Conservation (phyloP, 2,113 vertebrate genomes). For the Hypocryptadius cinnamomeus region DNA sequence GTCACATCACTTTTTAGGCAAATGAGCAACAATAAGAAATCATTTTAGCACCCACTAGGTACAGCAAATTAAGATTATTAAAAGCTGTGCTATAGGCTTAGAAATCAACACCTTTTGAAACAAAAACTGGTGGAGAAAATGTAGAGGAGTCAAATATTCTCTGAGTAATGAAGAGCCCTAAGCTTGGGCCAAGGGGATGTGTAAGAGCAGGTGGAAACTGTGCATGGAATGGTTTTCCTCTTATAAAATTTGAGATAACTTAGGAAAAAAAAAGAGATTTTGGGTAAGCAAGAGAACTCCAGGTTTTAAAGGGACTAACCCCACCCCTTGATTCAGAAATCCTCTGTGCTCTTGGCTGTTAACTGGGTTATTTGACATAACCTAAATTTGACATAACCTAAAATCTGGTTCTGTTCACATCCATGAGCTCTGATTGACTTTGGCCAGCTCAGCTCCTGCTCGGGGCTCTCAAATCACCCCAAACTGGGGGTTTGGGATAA, state of each 20-base stretch:
- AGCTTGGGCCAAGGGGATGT: background rate
- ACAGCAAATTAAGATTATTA: background rate
- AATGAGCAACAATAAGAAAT: background rate
- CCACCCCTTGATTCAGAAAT: conserved; percentile 11
- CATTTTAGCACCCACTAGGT: background rate
- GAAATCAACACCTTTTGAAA: background rate
- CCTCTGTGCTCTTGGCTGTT: background rate
- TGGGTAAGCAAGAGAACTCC: background rate
- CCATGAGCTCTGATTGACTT: background rate
- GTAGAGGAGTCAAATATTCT: background rate
- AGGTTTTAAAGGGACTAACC: conserved; percentile 1
- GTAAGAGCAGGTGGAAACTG: background rate
- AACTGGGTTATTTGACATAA: background rate
- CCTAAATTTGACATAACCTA: background rate
- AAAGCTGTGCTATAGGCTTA: background rate
- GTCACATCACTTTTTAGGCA: background rate
- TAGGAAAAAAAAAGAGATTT: background rate
- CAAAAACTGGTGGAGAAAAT: background rate
- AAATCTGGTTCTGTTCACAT: background rate
- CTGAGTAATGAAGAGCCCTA: background rate
- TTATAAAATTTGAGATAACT: background rate
- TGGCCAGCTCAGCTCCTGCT: background rate
- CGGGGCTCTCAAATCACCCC: background rate
- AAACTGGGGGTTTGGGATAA: rapidly evolving
- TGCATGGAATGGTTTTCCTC: background rate